These are phyloP conservation scores for Scrobipalpa atriplicella DNA, from an alignment of 2,888 invertebrate genomes.

Conservation along the genomic window DNA sequence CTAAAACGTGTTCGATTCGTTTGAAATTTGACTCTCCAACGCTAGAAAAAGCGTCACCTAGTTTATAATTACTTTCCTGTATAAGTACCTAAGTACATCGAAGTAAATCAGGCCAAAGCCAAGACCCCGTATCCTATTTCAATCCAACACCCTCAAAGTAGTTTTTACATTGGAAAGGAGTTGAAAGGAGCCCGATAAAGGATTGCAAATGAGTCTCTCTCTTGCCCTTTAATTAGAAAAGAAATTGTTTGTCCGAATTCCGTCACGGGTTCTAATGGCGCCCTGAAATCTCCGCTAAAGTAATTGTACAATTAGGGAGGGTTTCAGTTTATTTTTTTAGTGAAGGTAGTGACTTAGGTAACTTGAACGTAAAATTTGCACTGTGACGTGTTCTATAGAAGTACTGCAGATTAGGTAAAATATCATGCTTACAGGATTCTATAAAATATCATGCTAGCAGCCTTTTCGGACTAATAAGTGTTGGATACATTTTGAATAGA, in stretches of 20 bases:
- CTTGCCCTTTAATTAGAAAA: slow-evolving; percentile 71
- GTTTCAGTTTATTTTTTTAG: background rate
- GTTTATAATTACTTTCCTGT: slow-evolving; percentile 1
- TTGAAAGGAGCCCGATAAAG: slow-evolving; percentile 58
- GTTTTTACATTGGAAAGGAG: slow-evolving; percentile 64
- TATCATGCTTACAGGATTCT: too few relatives aligned
- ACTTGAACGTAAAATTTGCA: too few relatives aligned
- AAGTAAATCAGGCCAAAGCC: slow-evolving; percentile 13
- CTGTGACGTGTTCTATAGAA: too few relatives aligned
- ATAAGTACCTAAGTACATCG: background rate
- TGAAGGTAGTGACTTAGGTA: background rate
- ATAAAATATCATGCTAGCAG: too few relatives aligned
- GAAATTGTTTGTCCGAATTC: slow-evolving; percentile 72
- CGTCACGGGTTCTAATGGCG: slow-evolving; percentile 64
- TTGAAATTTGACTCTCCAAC: too few relatives aligned
- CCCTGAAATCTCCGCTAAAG: slow-evolving; percentile 53
- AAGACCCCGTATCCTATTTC: slow-evolving; percentile 31
- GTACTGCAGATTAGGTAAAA: too few relatives aligned
- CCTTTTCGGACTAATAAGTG: too few relatives aligned
- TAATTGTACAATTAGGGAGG: slow-evolving; percentile 50
- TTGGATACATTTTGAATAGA: too few relatives aligned
- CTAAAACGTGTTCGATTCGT: too few relatives aligned
- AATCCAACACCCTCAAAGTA: slow-evolving; percentile 45
- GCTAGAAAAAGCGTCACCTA: background rate
- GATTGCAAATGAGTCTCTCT: slow-evolving; percentile 70